Evolutionary conservation across 2,797 vertebrate genomes (phyloP), one percentile per base, ranked within the genome.

Genomic region (Diplodus puntazzo): DNA sequence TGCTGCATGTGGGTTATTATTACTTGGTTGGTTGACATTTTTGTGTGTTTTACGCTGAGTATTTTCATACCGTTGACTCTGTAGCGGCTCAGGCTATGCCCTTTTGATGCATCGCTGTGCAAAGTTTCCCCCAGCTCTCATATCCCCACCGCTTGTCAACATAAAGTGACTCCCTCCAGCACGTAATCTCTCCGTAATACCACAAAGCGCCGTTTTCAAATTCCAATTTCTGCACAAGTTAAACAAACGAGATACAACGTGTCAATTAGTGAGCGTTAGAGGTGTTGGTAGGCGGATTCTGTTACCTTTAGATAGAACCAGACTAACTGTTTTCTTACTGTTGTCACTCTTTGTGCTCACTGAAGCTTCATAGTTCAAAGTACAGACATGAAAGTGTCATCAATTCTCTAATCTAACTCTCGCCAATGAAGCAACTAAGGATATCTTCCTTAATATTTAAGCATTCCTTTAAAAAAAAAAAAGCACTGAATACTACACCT

Each of bases 281-380:
- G 59, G 21, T 27, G 27, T 21, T 58, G 18, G 4, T 1, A 11
- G 25, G 23, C 3, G 4, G 10, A 48, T 55, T 16, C 16, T 60
- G 18, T 60, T 16, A 4, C 10, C 34, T 20, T 50, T 30, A 12
- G n/a, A 46, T 14, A 3, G 11, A 30, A 13, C 42, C 49, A 34
- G 42, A 2, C 4, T 49, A 6, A 16, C 43, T 43, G 23, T 9
- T 46, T 46, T 23, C 17, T 39, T 39, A 39, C 6, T 16, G 34
- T 63, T 54, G 52, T 5, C 43, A 46, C 25, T 73, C 12, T 58
- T 65, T 10, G 3, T 80, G 53, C 23, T 61, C 46, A 48, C 20
- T 55, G 21, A 42, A 12, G 45, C 20, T 59, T 55, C n/a, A 61
- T 52, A 52, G 64, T 66, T 62, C 54, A 17, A 14, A 4, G 11